phyloP scores from a whole-genome alignment of 2,113 vertebrate species.

The Hiodon alosoides region DNA sequence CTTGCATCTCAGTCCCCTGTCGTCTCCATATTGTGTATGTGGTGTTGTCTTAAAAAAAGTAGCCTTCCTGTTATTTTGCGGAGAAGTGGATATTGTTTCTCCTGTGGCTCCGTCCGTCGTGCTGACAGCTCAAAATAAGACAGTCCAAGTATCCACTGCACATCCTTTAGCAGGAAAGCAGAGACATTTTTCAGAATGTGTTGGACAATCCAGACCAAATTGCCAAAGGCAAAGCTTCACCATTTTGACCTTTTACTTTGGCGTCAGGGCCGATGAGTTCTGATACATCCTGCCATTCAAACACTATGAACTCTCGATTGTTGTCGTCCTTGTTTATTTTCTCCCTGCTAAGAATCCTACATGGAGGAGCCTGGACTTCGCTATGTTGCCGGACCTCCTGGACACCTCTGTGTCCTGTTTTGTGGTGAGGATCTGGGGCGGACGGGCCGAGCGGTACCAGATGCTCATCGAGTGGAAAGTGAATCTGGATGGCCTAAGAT shows the following conservation, averaged over 20 bases:
- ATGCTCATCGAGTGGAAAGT: constrained; percentile 96
- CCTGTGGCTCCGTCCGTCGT: not conserved
- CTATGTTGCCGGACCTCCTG: constrained; percentile 85
- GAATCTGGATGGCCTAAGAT: constrained; percentile 87
- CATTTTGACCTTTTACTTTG: too few relatives aligned
- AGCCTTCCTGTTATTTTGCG: constrained; percentile 43
- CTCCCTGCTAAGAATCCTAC: constrained; percentile 79
- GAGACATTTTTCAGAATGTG: not conserved
- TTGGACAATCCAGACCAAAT: too few relatives aligned
- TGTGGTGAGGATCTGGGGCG: constrained; percentile 93
- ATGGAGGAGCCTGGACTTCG: constrained; percentile 94
- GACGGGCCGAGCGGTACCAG: constrained; percentile 75
- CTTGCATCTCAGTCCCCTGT: too few relatives aligned
- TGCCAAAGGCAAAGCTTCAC: too few relatives aligned
- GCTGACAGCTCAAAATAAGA: not conserved
- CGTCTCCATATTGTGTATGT: too few relatives aligned
- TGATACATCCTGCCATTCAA: not conserved
- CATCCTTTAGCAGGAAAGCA: not conserved
- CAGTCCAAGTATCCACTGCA: not conserved
- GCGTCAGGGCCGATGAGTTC: too few relatives aligned
- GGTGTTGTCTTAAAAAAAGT: too few relatives aligned
- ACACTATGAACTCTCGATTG: not conserved
- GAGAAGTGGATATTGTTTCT: constrained; percentile 14
- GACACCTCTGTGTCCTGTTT: constrained; percentile 94
- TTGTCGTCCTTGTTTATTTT: constrained; percentile 25